phyloP scores from a whole-genome alignment of 2,888 invertebrate genomes.

The Vandiemenella viatica region DNA sequence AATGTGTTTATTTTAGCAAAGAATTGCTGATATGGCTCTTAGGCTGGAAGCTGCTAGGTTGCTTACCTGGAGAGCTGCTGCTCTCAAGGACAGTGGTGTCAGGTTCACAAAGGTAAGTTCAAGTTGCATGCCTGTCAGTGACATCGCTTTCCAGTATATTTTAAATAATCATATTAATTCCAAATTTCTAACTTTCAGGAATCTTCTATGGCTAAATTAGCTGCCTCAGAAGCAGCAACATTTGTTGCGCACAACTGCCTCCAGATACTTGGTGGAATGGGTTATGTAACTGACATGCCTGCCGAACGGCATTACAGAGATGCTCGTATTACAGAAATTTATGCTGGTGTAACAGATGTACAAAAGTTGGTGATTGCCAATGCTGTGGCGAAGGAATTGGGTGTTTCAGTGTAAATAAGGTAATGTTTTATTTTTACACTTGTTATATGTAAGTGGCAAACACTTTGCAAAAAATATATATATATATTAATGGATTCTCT shows the following conservation, averaged over 20 bases:
- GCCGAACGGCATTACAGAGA: slow-evolving; percentile 63
- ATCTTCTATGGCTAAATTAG: slow-evolving; percentile 62
- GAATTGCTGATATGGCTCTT: slow-evolving; percentile 55
- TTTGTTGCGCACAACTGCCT: slow-evolving; percentile 53
- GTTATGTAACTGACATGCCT: slow-evolving; percentile 49
- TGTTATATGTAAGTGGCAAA: no score
- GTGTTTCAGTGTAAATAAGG: slow-evolving; percentile 14
- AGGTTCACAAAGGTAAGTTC: slow-evolving; percentile 35
- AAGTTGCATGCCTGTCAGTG: background rate
- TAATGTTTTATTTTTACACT: background rate
- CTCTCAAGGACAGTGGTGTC: slow-evolving; percentile 34
- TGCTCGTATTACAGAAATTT: slow-evolving; percentile 65
- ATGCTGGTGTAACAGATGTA: slow-evolving; percentile 64
- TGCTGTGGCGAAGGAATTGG: slow-evolving; percentile 45
- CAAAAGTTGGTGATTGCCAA: slow-evolving; percentile 56
- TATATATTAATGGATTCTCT: no score
- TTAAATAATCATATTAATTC: no score
- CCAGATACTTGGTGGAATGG: slow-evolving; percentile 60
- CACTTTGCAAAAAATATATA: no score
- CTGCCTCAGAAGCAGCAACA: slow-evolving; percentile 53
- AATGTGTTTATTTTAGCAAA: slow-evolving; percentile 31
- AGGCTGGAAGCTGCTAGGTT: slow-evolving; percentile 50
- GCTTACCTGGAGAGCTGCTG: slow-evolving; percentile 54
- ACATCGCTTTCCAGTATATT: background rate
- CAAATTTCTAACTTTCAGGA: slow-evolving; percentile 27